A percentile compares a stretch with the other conserved stretches of the same genome.
phyloP scores from a whole-genome alignment of 2,888 invertebrate genomes.

The Monochamus alternatus region DNA sequence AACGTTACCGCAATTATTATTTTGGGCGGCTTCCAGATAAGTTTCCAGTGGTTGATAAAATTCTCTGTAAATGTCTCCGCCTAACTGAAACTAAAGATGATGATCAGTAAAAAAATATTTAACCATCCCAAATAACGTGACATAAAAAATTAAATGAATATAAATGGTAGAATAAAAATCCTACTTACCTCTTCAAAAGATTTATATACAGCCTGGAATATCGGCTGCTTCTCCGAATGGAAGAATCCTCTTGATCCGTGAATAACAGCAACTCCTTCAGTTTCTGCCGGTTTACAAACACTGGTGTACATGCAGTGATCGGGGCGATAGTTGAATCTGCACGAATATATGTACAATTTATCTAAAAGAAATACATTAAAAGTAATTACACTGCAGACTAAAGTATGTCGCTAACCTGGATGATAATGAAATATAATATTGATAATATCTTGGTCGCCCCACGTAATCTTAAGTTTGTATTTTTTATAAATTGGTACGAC shows the following conservation, averaged over 20 bases:
- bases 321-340: conserved; percentile 92
- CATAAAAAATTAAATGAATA: neutral
- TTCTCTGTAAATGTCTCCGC: conserved; percentile 77
- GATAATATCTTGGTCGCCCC: conserved; percentile 98
- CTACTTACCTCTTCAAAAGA: conserved; percentile 75
- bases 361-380: conserved; percentile 71
- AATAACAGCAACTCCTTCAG: conserved; percentile 84
- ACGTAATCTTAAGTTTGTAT: conserved; percentile 90
- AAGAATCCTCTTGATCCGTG: conserved; percentile 93
- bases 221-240: conserved; percentile 88
- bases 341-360: conserved; percentile 85
- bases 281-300: conserved; percentile 79
- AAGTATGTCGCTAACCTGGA: conserved; percentile 73
- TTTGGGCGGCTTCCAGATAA: conserved; percentile 72
- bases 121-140: neutral
- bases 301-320: conserved; percentile 98
- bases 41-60: conserved; percentile 76
- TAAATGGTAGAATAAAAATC: neutral
- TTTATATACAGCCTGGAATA: conserved; percentile 82
- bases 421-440: conserved; percentile 92
- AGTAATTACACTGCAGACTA: neutral
- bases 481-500: conserved; percentile 88
- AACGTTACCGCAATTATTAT: conserved; percentile 79
- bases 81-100: conserved; percentile 76
- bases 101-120: neutral